phyloP scores from a whole-genome alignment of 1,140 invertebrate genomes.

The Rhagoletis pomonella region DNA sequence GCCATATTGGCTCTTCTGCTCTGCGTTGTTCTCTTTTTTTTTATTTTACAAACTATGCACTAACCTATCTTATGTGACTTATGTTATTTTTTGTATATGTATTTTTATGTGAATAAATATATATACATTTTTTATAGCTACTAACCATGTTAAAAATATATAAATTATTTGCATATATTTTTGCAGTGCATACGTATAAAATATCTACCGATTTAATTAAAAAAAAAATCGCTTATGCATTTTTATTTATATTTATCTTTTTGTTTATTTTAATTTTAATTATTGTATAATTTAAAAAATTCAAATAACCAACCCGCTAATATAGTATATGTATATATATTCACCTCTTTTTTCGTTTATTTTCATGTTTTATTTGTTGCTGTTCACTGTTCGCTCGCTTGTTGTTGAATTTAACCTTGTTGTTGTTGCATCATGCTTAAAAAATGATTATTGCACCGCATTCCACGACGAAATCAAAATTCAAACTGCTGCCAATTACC shows the following conservation, averaged over 20 bases:
- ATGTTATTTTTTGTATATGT: constrained; percentile 11
- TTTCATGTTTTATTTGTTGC: constrained; percentile 46
- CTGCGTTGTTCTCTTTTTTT: background rate
- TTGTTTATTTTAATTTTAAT: constrained; percentile 52
- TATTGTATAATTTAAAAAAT: constrained; percentile 54
- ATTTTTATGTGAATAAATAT: constrained; percentile 29
- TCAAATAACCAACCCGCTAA: background rate
- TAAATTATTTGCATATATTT: constrained; percentile 39
- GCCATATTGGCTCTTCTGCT: background rate
- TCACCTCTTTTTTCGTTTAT: constrained; percentile 7
- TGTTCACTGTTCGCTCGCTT: constrained; percentile 57
- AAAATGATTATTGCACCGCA: constrained; percentile 20
- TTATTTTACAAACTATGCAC: background rate
- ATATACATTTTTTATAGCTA: constrained; percentile 17
- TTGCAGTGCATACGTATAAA: constrained; percentile 61
- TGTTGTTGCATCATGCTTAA: constrained; percentile 7
- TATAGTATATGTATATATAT: background rate
- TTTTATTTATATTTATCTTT: constrained; percentile 57
- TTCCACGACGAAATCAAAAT: constrained; percentile 25
- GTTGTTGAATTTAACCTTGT: constrained; percentile 53
- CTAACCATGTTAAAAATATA: constrained; percentile 15
- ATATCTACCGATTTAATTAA: constrained; percentile 70
- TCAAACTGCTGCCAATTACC: background rate
- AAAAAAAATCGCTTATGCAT: constrained; percentile 29
- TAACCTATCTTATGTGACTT: constrained; percentile 26